Conservation (phyloP, 2,113 vertebrate species). For the Cisticola juncidis region DNA sequence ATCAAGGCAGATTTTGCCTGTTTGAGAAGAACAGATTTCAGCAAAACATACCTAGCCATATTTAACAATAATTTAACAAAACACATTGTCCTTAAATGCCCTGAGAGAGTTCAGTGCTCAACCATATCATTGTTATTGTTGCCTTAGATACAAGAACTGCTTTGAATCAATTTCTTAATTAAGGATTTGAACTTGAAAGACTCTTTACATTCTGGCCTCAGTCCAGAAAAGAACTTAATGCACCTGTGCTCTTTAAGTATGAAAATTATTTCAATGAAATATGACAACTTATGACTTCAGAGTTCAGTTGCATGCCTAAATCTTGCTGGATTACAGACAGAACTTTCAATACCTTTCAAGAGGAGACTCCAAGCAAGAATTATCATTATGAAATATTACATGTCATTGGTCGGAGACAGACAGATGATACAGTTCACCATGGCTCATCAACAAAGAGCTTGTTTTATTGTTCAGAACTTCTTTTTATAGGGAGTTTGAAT, state of each 20-base stretch:
- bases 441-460: no score
- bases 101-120: not conserved
- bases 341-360: not conserved
- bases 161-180: slow-evolving; percentile 7
- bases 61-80: not conserved
- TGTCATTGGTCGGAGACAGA: no score
- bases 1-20: not conserved
- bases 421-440: no score
- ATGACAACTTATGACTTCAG: not conserved
- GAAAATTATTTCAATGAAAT: not conserved
- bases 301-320: not conserved
- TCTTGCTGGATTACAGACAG: not conserved
- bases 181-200: not conserved
- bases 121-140: not conserved
- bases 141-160: slow-evolving; percentile 12
- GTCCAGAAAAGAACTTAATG: slow-evolving; percentile 29
- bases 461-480: no score
- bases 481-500: no score
- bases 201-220: not conserved
- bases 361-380: not conserved
- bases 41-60: not conserved
- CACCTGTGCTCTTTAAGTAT: not conserved
- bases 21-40: not conserved
- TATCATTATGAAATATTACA: not conserved
- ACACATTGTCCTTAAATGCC: not conserved